These are phyloP conservation scores for Montipora sp. DNA, from an alignment of 64 coral and sea anemone genomes.

Conservation along the genomic window DNA sequence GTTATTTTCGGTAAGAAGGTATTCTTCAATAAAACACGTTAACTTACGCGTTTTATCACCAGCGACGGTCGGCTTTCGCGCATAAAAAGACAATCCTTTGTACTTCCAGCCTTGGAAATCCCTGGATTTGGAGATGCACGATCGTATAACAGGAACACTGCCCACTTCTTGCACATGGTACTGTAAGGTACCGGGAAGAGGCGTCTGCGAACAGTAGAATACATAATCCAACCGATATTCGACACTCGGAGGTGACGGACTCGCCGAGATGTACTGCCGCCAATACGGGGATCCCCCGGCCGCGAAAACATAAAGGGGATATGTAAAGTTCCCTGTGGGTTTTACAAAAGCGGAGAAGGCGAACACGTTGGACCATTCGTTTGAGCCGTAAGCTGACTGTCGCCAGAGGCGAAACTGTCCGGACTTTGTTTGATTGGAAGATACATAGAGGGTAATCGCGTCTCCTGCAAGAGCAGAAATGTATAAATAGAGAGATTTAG, in stretches of 20 bases:
- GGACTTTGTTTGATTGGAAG: slow-evolving; percentile 67
- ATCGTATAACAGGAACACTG: slow-evolving; percentile 86
- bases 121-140: slow-evolving; percentile 75
- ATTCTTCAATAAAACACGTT: neutral
- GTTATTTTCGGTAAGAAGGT: no score
- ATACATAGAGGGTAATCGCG: slow-evolving; percentile 74
- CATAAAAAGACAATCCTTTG: slow-evolving; percentile 89
- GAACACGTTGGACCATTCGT: slow-evolving; percentile 86
- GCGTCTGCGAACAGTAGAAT: slow-evolving; percentile 79
- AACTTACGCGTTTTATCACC: slow-evolving; percentile 36
- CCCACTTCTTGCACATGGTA: slow-evolving; percentile 79
- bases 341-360: slow-evolving; percentile 70
- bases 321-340: slow-evolving; percentile 69
- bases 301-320: slow-evolving; percentile 88
- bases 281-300: slow-evolving; percentile 94
- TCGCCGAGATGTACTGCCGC: slow-evolving; percentile 87
- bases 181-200: slow-evolving; percentile 67
- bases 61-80: neutral
- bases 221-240: slow-evolving; percentile 95
- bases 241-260: slow-evolving; percentile 67
- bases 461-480: slow-evolving; percentile 45
- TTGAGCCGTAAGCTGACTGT: slow-evolving; percentile 68
- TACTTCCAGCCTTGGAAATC: slow-evolving; percentile 87
- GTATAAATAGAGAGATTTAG: neutral
- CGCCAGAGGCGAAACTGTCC: slow-evolving; percentile 86